Conservation (phyloP, 2,113 vertebrate species). For the Chionomys nivalis region DNA sequence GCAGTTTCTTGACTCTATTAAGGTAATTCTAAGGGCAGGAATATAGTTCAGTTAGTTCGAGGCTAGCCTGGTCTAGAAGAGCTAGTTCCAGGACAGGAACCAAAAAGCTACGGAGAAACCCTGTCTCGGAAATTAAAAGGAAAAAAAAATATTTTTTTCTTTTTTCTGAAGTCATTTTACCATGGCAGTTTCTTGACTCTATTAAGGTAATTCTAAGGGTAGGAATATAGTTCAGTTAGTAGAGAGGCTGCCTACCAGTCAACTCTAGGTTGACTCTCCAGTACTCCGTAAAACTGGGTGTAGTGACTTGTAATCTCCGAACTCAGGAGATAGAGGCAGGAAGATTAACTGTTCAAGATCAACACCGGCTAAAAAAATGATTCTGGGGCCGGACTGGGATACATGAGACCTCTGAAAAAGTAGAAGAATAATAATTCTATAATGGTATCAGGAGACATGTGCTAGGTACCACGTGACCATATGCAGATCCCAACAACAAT, state of each 20-base stretch:
- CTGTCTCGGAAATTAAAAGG: too few species aligned
- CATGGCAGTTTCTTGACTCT: neutral
- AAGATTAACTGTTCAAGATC: neutral
- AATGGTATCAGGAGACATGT: neutral
- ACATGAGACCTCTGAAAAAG: neutral
- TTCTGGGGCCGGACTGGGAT: neutral
- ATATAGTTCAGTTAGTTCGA: neutral
- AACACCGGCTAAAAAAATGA: neutral
- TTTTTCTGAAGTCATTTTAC: neutral
- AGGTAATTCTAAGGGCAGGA: neutral
- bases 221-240: neutral
- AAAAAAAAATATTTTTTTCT: too few species aligned
- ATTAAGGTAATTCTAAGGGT: conserved; percentile 9
- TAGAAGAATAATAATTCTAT: neutral
- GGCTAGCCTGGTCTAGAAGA: too few species aligned
- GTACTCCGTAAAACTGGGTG: neutral
- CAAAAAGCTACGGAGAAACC: too few species aligned
- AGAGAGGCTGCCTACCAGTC: neutral
- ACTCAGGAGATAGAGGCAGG: neutral
- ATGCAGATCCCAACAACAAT: neutral
- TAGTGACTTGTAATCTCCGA: neutral
- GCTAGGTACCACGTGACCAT: neutral
- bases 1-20: neutral
- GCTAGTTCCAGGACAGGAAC: too few species aligned
- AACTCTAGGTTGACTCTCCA: neutral